phyloP scores from a whole-genome alignment of 2,888 invertebrate species.

The Vesta saturnalis region DNA sequence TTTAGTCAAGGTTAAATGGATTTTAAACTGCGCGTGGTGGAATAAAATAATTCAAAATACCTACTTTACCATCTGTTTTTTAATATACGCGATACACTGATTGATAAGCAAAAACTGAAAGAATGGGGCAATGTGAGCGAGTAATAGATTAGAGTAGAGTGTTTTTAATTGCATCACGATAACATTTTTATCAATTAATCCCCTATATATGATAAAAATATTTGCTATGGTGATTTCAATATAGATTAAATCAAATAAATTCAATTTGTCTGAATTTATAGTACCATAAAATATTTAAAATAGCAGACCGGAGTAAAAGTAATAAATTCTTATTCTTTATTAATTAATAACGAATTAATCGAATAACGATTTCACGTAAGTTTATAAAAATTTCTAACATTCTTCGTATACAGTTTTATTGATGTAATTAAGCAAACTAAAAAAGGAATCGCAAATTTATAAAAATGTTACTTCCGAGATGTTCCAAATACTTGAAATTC shows the following conservation, averaged over 20 bases:
- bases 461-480: not conserved
- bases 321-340: too few relatives aligned
- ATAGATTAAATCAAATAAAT: slow-evolving; percentile 1
- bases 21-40: too few relatives aligned
- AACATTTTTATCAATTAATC: not conserved
- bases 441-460: not conserved
- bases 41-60: too few relatives aligned
- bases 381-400: not conserved
- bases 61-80: too few relatives aligned
- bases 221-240: slow-evolving; percentile 1
- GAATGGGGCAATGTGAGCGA: too few relatives aligned
- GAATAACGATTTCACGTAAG: not conserved
- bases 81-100: too few relatives aligned
- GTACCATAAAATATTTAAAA: too few relatives aligned
- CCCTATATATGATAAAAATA: too few relatives aligned
- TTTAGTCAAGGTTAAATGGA: too few relatives aligned
- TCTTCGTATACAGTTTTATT: not conserved
- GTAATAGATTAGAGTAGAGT: too few relatives aligned
- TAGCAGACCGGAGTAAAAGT: too few relatives aligned
- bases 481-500: slow-evolving; percentile 1
- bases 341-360: not conserved
- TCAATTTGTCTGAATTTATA: not conserved
- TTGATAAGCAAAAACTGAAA: too few relatives aligned
- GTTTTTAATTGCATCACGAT: not conserved
- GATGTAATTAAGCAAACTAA: not conserved